Conservation (phyloP, 2,113 vertebrate genomes). For the Hypomesus transpacificus region DNA sequence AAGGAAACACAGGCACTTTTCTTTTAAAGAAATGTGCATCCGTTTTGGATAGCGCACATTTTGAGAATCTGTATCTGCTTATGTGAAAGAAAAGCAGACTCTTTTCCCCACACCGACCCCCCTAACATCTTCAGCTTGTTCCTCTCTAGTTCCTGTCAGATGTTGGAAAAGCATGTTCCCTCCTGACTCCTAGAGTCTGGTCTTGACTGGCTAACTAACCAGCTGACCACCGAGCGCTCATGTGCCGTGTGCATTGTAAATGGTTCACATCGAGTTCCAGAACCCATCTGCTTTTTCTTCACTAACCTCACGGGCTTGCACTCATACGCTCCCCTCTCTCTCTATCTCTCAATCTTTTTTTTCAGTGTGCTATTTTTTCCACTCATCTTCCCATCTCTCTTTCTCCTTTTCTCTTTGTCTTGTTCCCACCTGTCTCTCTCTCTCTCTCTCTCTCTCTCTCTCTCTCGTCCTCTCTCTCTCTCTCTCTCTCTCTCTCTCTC, state of each 20-base stretch:
- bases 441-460: no score
- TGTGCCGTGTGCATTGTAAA: slow-evolving; percentile 45
- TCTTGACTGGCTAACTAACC: slow-evolving; percentile 37
- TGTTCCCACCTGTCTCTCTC: no score
- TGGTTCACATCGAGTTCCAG: slow-evolving; percentile 44
- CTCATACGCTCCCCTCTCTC: background rate
- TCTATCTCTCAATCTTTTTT: no score
- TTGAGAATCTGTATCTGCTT: no score
- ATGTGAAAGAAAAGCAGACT: background rate
- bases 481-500: no score
- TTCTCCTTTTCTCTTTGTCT: no score
- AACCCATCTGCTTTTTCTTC: slow-evolving; percentile 29
- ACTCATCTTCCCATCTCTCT: no score
- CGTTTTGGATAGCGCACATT: no score
- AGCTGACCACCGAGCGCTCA: slow-evolving; percentile 18
- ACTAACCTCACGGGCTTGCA: background rate
- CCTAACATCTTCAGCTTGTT: background rate
- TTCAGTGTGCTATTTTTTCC: no score
- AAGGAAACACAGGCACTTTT: slow-evolving; percentile 4
- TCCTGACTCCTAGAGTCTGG: slow-evolving; percentile 23
- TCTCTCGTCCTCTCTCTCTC: no score
- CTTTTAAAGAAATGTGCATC: background rate
- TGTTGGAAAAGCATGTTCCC: slow-evolving; percentile 59
- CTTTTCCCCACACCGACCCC: background rate
- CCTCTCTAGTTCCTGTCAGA: slow-evolving; percentile 33